Percentiles rank a stretch among this genome's conserved stretches.
Evolutionary conservation across 2,797 vertebrate genomes (phyloP).

Genomic region (Hyperoplus immaculatus): DNA sequence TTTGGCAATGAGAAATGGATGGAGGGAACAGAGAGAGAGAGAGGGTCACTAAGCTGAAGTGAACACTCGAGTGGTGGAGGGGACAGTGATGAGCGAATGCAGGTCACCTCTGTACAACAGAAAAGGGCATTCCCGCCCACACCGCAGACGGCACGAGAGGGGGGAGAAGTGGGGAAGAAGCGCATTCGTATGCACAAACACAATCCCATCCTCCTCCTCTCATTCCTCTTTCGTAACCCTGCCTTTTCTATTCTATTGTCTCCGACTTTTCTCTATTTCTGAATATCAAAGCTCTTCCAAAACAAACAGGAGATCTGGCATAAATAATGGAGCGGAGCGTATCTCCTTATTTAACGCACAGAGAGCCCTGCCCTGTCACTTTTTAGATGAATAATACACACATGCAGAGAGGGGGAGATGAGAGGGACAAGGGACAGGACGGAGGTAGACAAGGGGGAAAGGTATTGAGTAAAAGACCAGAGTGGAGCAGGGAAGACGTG

Average conservation of each 20-base stretch:
- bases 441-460: constrained; percentile 59
- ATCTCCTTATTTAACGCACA: constrained; percentile 80
- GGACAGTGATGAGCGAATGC: constrained; percentile 66
- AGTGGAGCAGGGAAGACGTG: constrained; percentile 43
- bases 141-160: constrained; percentile 26
- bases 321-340: constrained; percentile 83
- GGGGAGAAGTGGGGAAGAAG: constrained; percentile 31
- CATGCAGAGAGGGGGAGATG: constrained; percentile 48
- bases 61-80: constrained; percentile 67
- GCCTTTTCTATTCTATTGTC: constrained; percentile 45
- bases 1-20: constrained; percentile 51
- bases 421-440: constrained; percentile 66
- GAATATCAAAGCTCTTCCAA: constrained; percentile 62
- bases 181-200: constrained; percentile 63
- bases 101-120: constrained; percentile 71
- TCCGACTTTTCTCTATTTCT: constrained; percentile 30
- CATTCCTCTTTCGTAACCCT: constrained; percentile 40
- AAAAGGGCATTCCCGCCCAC: constrained; percentile 67
- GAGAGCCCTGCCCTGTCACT: constrained; percentile 77
- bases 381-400: constrained; percentile 88
- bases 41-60: constrained; percentile 77
- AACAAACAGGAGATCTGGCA: constrained; percentile 79
- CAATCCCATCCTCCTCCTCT: constrained; percentile 48
- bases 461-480: constrained; percentile 60
- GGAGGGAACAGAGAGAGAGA: constrained; percentile 39